Percentiles rank a stretch among this genome's conserved stretches.
Conservation (phyloP, 2,113 vertebrate genomes). For the Menura novaehollandiae region DNA sequence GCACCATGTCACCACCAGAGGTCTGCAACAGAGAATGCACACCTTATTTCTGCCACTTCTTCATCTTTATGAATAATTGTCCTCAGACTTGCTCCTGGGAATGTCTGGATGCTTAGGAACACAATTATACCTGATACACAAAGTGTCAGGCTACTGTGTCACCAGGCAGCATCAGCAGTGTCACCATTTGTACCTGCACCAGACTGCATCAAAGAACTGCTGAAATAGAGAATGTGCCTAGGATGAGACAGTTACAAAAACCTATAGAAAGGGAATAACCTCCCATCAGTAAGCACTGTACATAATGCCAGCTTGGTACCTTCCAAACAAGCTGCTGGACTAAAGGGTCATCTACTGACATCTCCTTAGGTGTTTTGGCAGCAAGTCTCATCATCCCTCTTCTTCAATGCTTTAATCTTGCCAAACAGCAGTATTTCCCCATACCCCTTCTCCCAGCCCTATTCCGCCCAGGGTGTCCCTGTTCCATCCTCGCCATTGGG, state of each 20-base stretch:
- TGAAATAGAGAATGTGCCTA: rapidly evolving
- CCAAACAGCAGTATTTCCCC: not conserved
- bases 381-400: not conserved
- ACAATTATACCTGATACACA: not conserved
- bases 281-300: not conserved
- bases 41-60: not conserved
- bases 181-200: rapidly evolving
- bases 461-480: too few relatives aligned
- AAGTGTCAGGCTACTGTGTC: rapidly evolving
- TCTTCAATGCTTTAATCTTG: not conserved
- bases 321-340: not conserved
- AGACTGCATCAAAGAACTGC: not conserved
- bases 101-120: not conserved
- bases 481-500: rapidly evolving
- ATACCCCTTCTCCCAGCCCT: rapidly evolving
- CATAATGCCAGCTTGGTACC: rapidly evolving
- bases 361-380: not conserved
- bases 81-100: not conserved
- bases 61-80: not conserved
- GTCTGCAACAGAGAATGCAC: not conserved
- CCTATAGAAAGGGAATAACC: not conserved
- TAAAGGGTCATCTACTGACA: not conserved
- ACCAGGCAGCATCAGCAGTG: too few relatives aligned
- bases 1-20: not conserved
- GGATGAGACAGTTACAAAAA: rapidly evolving